Conservation (phyloP, 2,888 invertebrate genomes). For the Micoletzkya japonica region DNA sequence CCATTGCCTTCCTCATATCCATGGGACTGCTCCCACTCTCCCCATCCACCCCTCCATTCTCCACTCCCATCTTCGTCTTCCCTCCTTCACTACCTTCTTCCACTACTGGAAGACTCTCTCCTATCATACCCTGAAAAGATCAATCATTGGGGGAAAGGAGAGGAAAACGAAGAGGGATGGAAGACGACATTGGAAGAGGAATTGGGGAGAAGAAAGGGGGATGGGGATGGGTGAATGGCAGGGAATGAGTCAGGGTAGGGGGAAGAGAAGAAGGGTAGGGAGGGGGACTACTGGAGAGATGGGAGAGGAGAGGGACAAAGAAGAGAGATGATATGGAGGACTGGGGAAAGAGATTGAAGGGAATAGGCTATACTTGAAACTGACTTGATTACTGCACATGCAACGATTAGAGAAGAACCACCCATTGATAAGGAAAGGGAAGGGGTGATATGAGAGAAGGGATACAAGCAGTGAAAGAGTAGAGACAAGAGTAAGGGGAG, state of each 20-base stretch:
- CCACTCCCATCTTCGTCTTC: background rate
- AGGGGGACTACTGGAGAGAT: background rate
- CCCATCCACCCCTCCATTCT: background rate
- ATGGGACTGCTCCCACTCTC: conserved; percentile 30
- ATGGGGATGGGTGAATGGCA: background rate
- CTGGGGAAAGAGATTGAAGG: background rate
- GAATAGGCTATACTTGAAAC: too few species aligned
- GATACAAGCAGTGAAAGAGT: background rate
- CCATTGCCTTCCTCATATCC: conserved; percentile 47
- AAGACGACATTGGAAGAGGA: background rate
- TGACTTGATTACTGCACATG: too few species aligned
- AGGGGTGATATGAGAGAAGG: background rate
- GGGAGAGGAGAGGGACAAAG: background rate
- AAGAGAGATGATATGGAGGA: background rate
- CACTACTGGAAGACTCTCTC: background rate
- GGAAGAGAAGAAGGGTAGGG: background rate
- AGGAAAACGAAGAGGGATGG: background rate
- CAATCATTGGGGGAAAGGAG: background rate
- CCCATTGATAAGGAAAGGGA: too few species aligned
- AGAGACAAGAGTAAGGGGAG: background rate
- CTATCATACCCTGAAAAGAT: background rate
- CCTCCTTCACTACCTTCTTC: background rate
- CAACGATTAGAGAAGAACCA: too few species aligned
- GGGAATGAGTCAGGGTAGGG: background rate
- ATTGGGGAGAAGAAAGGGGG: background rate